Conservation (phyloP, 2,888 invertebrate species). For the Ptychoptera albimana region DNA sequence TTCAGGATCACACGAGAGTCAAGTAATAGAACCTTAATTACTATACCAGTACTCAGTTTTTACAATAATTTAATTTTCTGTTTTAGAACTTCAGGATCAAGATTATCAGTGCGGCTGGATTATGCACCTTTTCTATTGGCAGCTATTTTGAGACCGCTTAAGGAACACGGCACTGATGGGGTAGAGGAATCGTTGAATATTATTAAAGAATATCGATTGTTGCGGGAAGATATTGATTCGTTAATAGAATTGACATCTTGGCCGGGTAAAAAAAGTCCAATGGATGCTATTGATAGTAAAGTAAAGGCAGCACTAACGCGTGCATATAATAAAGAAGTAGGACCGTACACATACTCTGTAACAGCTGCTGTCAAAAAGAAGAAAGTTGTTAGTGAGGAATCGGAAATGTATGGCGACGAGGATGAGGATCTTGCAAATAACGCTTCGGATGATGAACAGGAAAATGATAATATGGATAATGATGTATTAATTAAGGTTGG, state of each 20-base stretch:
- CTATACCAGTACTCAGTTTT: conserved; percentile 2
- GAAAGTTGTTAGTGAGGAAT: conserved; percentile 29
- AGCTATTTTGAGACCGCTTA: conserved; percentile 60
- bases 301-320: conserved; percentile 90
- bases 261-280: conserved; percentile 63
- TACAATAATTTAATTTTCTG: conserved; percentile 7
- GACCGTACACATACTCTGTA: conserved; percentile 60
- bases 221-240: conserved; percentile 84
- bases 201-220: conserved; percentile 69
- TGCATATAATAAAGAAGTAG: conserved; percentile 72
- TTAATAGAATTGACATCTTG: conserved; percentile 73
- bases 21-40: conserved; percentile 35
- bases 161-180: conserved; percentile 51
- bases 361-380: conserved; percentile 45
- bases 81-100: conserved; percentile 60
- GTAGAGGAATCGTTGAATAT: conserved; percentile 52
- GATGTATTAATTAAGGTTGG: conserved; percentile 59
- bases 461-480: conserved; percentile 43
- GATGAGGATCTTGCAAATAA: conserved; percentile 30
- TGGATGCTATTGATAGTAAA: conserved; percentile 60
- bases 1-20: conserved; percentile 71
- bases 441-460: conserved; percentile 30
- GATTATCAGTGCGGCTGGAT: conserved; percentile 70
- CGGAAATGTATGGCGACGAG: conserved; percentile 27
- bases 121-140: conserved; percentile 68